phyloP scores from a whole-genome alignment of 2,113 vertebrate genomes.

The Triplophysa siluroides region DNA sequence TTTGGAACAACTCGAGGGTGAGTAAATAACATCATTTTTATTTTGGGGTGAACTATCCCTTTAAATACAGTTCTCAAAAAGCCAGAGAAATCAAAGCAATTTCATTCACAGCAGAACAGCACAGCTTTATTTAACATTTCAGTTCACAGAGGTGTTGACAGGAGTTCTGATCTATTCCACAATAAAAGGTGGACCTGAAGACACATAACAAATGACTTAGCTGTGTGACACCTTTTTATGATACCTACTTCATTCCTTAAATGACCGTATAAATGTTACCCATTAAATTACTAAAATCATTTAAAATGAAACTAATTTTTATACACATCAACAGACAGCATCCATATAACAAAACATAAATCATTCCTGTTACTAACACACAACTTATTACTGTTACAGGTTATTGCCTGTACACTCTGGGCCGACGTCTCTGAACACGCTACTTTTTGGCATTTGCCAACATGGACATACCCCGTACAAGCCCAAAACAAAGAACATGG shows the following conservation, averaged over 20 bases:
- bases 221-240: conserved; percentile 27
- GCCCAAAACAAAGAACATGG: conserved; percentile 54
- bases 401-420: conserved; percentile 53
- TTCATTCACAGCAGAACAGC: conserved; percentile 49
- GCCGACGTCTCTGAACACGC: conserved; percentile 38
- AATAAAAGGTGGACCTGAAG: conserved; percentile 38
- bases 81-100: conserved; percentile 5
- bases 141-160: conserved; percentile 56
- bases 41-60: too few relatives aligned
- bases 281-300: conserved; percentile 35
- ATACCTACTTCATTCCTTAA: conserved; percentile 43
- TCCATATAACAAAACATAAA: conserved; percentile 61
- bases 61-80: not conserved
- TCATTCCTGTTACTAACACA: conserved; percentile 37
- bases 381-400: conserved; percentile 32
- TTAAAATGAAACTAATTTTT: conserved; percentile 49
- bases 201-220: conserved; percentile 52
- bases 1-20: too few relatives aligned
- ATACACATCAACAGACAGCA: conserved; percentile 54
- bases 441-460: conserved; percentile 18
- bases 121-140: conserved; percentile 65
- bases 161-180: conserved; percentile 44
- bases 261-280: conserved; percentile 38
- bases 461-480: conserved; percentile 51
- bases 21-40: too few relatives aligned